Conservation (phyloP, 37 sponge, comb jelly and placozoan genomes). For the Oopsacas minuta region DNA sequence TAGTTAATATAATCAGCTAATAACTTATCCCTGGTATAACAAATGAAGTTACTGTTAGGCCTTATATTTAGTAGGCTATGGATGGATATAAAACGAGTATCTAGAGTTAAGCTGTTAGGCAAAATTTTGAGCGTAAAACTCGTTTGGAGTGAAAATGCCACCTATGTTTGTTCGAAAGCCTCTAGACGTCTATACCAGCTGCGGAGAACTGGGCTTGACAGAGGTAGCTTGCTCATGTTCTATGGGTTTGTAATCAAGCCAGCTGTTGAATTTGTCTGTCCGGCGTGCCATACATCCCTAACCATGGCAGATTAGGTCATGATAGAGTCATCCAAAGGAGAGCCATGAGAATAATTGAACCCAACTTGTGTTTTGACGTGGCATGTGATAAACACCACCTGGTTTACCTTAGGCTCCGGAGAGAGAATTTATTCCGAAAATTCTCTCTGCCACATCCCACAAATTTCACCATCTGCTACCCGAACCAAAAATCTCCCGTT, state of each 20-base stretch:
- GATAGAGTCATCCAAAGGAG: neutral
- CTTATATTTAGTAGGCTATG: too few relatives aligned
- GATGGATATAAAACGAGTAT: too few relatives aligned
- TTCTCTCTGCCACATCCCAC: neutral
- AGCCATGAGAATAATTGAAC: neutral
- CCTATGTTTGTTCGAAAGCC: conserved; percentile 8
- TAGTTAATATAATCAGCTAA: too few relatives aligned
- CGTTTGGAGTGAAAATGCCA: neutral
- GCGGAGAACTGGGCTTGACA: conserved; percentile 4
- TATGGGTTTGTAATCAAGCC: neutral
- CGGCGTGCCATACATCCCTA: neutral
- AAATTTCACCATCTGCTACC: conserved; percentile 7
- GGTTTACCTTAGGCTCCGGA: neutral
- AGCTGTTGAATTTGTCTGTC: neutral
- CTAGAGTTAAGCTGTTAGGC: neutral
- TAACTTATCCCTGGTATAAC: too few relatives aligned
- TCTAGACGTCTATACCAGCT: neutral
- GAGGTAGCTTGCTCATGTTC: neutral
- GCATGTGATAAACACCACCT: neutral
- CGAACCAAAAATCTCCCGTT: neutral
- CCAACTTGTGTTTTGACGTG: neutral
- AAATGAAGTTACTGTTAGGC: too few relatives aligned
- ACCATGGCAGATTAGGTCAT: neutral
- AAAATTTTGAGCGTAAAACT: neutral
- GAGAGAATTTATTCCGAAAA: neutral